Base-by-base conservation (phyloP, 2,888 invertebrate genomes). In the Ectemnius lituratus region DNA sequence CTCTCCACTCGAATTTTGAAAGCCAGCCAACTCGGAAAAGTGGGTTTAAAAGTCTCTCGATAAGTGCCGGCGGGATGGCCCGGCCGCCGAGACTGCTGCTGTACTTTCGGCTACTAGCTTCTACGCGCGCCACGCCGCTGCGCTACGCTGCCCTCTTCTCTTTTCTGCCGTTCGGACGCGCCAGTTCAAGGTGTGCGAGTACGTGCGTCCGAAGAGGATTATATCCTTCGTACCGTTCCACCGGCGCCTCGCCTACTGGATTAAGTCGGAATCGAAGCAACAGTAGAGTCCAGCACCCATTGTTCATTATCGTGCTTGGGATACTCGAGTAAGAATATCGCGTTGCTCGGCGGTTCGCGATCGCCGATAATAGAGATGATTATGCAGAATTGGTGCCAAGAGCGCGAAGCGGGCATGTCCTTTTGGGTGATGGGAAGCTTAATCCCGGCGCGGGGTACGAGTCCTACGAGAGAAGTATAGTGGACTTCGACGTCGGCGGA, bases 31-130 rank as follows among this genome's bases (percentile, higher is more conserved):
- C 88, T 90, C 87, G 88, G 87, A 81, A 89, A 89, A 89, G 90
- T 89, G 90, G 88, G 87, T 88, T 89, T 89, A 88, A 89, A 90
- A 90, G 88, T 89, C 88, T 88, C 88, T 89, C 90, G 90, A 90
- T 90, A 90, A 89, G 88, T 87, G 86, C 82, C 77, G 75, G 80
- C 82, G 81, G 77, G 80, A 84, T 82, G 76, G 81, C 76, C 82
- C 79, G 73, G 62, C 76, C 67, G 59, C 49, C 37, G 75, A 62
- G 70, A 77, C 71, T 75, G 66, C 78, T 62, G 69, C 37, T 37
- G 46, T 61, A 61, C 65, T 66, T 68, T 65, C 70, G 56, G 45
- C 63, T 70, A 64, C 57, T 57, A 59, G 64, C 71, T 73, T 64
- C 66, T 70, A 67, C 70, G 67, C 71, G 58, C 79, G 66, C 71